Evolutionary conservation across 2,888 invertebrate genomes (phyloP), one percentile per base, ranked within the genome.

Genomic region (Dastarcus helophoroides): DNA sequence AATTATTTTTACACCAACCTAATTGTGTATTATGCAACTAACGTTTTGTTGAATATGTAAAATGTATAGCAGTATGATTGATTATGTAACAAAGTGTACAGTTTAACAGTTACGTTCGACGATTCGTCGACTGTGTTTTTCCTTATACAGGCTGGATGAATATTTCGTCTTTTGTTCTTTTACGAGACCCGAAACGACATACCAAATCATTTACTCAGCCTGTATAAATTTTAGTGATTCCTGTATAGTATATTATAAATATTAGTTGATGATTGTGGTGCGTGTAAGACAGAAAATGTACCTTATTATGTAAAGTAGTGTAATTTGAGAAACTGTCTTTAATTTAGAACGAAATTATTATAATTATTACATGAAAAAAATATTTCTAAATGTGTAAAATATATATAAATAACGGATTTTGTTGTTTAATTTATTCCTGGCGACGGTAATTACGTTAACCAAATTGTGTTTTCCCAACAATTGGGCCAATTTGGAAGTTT

Each of bases 361-460:
- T 57, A 51, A 58, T 58, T 56, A 58, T 53, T 53, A 51, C 49
- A 50, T 51, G 51, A 55, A 53, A 56, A n/a, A 54, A 51, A 50
- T 57, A 60, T 60, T 60, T 60, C 58, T 60, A 60, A 60, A 60
- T 61, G 61, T 61, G 56, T 60, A 60, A 59, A 58, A 60, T 58
- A 60, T 58, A 58, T 51, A 50, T 51, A 50, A 51, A 54, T 54
- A 51, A 47, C 48, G 33, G 22, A 3, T 29, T 6, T 23, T 23
- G 7, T 23, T 6, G 7, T 23, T 10, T 24, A n/a, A n/a, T n/a
- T n/a, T n/a, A n/a, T n/a, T n/a, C n/a, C n/a, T n/a, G n/a, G n/a
- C n/a, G n/a, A n/a, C n/a, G n/a, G n/a, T n/a, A n/a, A n/a, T n/a
- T n/a, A n/a, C n/a, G n/a, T n/a, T n/a, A n/a, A n/a, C n/a, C n/a